Percentiles rank a stretch among this genome's conserved stretches.
These are phyloP conservation scores for Campylomormyrus numenius DNA, from an alignment of 2,113 vertebrate genomes.

Conservation along the genomic window DNA sequence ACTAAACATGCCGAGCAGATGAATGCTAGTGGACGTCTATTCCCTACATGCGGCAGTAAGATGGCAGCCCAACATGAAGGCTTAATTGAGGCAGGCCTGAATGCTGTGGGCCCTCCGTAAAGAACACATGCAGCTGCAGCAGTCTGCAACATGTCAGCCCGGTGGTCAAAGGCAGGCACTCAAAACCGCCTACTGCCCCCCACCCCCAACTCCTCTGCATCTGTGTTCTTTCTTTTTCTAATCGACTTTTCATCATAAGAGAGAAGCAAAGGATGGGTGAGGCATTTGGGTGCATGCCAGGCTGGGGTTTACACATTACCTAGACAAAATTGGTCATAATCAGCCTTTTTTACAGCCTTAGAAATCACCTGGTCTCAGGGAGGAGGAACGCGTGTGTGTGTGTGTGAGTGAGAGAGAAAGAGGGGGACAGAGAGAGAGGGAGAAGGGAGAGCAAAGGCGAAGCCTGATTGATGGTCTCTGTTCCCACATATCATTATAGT, in stretches of 20 bases:
- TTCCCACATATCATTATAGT: background rate
- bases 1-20: background rate
- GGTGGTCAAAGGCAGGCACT: background rate
- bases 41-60: background rate
- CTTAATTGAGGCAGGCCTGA: background rate
- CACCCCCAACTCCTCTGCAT: background rate
- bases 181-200: background rate
- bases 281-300: background rate
- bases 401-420: background rate
- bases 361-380: constrained; percentile 65
- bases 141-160: background rate
- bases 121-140: background rate
- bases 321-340: background rate
- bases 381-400: background rate
- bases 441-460: background rate
- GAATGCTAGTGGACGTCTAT: background rate
- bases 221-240: background rate
- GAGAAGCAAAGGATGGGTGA: background rate
- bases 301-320: background rate
- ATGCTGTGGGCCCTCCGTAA: background rate
- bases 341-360: constrained; percentile 39
- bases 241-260: background rate
- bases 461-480: background rate
- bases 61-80: background rate
- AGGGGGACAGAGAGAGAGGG: background rate